Evolutionary conservation across 2,888 invertebrate species (phyloP), one percentile per base, ranked within the genome.

Genomic region (Epirrita christyi): DNA sequence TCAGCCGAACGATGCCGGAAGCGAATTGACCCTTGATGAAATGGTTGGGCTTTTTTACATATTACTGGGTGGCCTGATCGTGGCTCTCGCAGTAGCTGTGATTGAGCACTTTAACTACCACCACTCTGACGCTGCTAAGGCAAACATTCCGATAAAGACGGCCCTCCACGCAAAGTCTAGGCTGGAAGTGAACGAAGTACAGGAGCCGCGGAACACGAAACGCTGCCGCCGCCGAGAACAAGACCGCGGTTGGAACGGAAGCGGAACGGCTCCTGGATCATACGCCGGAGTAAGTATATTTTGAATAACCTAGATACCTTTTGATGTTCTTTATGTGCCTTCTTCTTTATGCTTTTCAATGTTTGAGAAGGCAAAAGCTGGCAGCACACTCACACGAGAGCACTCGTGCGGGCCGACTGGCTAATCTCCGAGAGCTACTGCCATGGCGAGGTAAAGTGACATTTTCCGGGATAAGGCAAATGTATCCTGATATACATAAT

Each of bases 1-100:
- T 47, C 50, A 54, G 54, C 2, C 15, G 14, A 32, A 8, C 9
- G 93, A 67, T 94, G 45, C 94, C 94, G 67, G 95, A 94, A 75
- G 96, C 75, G 98, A 98, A 78, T 92, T 99, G 73, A 97, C 98
- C 32, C 92, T 99, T 60, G 97, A 96, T 79, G 99, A 99, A 92
- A 97, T 99, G 40, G 99, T 99, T 27, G 99, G 99, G 44, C 96
- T 99, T 75, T 99, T 99, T 93, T 99, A 99, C 93, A 97, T 99
- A 77, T 93, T 99, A 65, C 96, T 99, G 75, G 97, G 96, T 27
- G 99, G 99, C 43, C 93, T 99, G 55, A 94, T 96, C 32, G 89
- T 98, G 47, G 98, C 98, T 11, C 94, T 99, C 80, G 93, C 96
- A 5, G 97, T 98, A 51, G 98, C 99, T 11, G 93, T 98, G 54